A percentile compares a stretch with the other conserved stretches of the same genome.
Conservation (phyloP, 2,888 invertebrate genomes). For the Digitonthophagus gazella region DNA sequence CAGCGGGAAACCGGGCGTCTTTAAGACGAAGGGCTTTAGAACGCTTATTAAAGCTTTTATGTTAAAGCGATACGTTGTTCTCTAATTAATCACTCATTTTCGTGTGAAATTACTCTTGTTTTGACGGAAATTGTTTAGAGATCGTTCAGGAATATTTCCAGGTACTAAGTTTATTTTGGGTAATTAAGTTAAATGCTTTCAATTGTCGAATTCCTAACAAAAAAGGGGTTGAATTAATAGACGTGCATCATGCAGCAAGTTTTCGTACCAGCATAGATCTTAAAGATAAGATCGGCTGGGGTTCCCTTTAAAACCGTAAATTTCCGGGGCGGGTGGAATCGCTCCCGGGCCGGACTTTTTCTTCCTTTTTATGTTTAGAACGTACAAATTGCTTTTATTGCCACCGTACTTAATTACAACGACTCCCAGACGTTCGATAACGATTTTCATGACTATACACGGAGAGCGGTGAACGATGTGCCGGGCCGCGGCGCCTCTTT, state of each 20-base stretch:
- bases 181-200: not conserved
- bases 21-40: not conserved
- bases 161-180: not conserved
- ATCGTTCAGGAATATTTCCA: not conserved
- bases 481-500: constrained; percentile 1
- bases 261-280: not conserved
- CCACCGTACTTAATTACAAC: constrained; percentile 13
- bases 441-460: constrained; percentile 11
- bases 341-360: not conserved
- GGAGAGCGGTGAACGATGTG: constrained; percentile 9
- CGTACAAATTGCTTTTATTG: constrained; percentile 12
- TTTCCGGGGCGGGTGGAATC: not conserved
- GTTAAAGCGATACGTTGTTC: not conserved
- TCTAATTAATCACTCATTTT: not conserved
- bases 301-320: not conserved
- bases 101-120: not conserved
- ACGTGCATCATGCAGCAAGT: not conserved
- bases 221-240: not conserved
- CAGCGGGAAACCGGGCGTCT: not conserved
- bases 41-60: not conserved
- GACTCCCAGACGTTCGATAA: constrained; percentile 15
- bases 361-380: not conserved
- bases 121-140: not conserved
- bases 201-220: not conserved
- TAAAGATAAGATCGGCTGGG: not conserved